Evolutionary conservation across 2,113 vertebrate genomes (phyloP).

Genomic region (Macroglossus sobrinus): DNA sequence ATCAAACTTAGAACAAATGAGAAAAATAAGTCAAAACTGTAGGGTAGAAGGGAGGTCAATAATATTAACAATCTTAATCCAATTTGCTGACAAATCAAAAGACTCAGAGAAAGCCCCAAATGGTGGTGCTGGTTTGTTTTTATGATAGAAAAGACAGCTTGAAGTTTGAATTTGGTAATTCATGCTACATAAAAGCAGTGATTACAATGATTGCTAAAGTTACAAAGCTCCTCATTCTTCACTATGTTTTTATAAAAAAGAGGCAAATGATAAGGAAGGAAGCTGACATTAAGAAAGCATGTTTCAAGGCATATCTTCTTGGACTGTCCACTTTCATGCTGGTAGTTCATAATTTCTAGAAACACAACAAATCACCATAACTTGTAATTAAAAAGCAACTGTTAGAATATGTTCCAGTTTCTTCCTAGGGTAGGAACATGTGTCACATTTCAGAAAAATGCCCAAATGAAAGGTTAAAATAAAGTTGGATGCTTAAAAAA

Average conservation of each 20-base stretch:
- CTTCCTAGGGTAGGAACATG: not conserved
- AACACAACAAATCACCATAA: not conserved
- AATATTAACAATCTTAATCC: not conserved
- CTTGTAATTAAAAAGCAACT: not conserved
- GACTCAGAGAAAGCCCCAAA: not conserved
- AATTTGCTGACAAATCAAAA: not conserved
- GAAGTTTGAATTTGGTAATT: not conserved
- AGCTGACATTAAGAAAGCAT: not conserved
- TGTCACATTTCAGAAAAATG: not conserved
- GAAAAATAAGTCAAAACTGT: not conserved
- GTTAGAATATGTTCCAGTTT: not conserved
- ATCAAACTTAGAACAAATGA: not conserved
- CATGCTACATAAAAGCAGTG: not conserved
- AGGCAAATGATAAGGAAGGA: not conserved
- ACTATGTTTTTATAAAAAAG: not conserved
- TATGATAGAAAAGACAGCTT: not conserved
- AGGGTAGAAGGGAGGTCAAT: not conserved
- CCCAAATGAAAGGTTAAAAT: not conserved
- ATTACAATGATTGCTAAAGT: not conserved
- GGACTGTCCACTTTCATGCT: not conserved
- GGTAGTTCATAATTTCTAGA: not conserved
- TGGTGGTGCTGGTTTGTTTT: not conserved
- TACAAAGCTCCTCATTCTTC: not conserved
- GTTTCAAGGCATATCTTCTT: not conserved
- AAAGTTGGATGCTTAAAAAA: not conserved